Conservation (phyloP, 1,140 invertebrate genomes). For the Drosophila aff. region DNA sequence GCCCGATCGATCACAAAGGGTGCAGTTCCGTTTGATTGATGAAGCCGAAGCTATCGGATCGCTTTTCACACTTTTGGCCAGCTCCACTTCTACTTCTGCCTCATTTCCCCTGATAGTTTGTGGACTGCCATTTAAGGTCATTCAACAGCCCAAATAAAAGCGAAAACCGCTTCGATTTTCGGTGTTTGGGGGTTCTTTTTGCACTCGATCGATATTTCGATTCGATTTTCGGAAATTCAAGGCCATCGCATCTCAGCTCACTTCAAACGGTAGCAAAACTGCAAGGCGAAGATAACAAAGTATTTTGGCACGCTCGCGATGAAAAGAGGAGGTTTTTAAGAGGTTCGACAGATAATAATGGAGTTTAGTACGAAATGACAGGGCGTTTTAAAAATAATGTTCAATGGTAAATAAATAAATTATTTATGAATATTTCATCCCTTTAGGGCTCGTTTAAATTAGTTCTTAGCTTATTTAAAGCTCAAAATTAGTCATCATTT, state of each 20-base stretch:
- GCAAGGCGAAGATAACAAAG: constrained; percentile 37
- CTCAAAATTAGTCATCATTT: background rate
- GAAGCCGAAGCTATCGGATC: constrained; percentile 44
- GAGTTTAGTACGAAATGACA: constrained; percentile 2
- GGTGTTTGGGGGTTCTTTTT: constrained; percentile 42
- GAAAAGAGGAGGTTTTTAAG: constrained; percentile 16
- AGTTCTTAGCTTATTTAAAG: background rate
- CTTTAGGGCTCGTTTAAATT: background rate
- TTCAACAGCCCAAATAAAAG: constrained; percentile 26
- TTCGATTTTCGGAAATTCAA: constrained; percentile 20
- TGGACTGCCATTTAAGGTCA: constrained; percentile 33
- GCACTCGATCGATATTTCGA: constrained; percentile 32
- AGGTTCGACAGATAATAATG: background rate
- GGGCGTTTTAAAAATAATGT: constrained; percentile 1
- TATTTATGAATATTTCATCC: background rate
- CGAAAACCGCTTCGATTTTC: constrained; percentile 32
- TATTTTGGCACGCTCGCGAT: constrained; percentile 25
- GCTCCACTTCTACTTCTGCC: constrained; percentile 31
- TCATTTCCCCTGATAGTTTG: constrained; percentile 23
- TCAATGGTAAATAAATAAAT: background rate
- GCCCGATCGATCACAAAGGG: constrained; percentile 32
- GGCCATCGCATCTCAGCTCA: constrained; percentile 33
- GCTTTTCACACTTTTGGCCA: constrained; percentile 52
- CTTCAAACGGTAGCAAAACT: constrained; percentile 49
- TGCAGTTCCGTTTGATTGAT: constrained; percentile 73